Evolutionary conservation across 2,888 invertebrate species (phyloP).

Genomic region (Cheilosia grossa): DNA sequence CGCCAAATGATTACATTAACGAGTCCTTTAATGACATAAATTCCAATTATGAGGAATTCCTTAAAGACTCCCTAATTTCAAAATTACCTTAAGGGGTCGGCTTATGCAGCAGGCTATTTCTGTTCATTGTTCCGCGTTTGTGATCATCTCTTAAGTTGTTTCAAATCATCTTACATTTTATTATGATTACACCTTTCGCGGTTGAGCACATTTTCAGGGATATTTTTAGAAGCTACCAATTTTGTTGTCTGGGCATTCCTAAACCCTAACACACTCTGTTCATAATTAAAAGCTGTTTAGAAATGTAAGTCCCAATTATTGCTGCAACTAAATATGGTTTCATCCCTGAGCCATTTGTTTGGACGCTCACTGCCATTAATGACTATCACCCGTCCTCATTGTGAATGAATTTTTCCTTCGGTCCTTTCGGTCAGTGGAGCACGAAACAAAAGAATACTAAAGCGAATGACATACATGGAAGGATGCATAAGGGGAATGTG

Average conservation of each 20-base stretch:
- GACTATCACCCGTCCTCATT: conserved; percentile 23
- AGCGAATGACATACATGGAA: conserved; percentile 2
- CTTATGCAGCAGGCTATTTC: not conserved
- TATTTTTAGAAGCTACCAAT: conserved; percentile 1
- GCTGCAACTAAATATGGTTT: not conserved
- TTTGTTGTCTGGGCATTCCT: no score
- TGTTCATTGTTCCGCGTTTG: conserved; percentile 4
- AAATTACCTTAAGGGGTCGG: no score
- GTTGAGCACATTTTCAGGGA: conserved; percentile 1
- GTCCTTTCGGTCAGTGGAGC: conserved; percentile 1
- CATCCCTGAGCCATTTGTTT: not conserved
- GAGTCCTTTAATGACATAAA: conserved; percentile 23
- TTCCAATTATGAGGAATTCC: conserved; percentile 15
- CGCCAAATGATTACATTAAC: conserved; percentile 5
- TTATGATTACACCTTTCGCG: not conserved
- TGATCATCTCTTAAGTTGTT: conserved; percentile 6
- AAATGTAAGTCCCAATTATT: conserved; percentile 14
- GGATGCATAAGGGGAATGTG: not conserved
- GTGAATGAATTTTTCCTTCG: conserved; percentile 21
- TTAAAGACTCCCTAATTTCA: not conserved
- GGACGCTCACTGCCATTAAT: conserved; percentile 14
- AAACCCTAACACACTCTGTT: not conserved
- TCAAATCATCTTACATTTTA: not conserved
- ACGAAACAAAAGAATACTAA: conserved; percentile 10
- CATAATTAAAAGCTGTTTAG: not conserved